Conservation (phyloP, 2,113 vertebrate species). For the Heptranchias perlo region DNA sequence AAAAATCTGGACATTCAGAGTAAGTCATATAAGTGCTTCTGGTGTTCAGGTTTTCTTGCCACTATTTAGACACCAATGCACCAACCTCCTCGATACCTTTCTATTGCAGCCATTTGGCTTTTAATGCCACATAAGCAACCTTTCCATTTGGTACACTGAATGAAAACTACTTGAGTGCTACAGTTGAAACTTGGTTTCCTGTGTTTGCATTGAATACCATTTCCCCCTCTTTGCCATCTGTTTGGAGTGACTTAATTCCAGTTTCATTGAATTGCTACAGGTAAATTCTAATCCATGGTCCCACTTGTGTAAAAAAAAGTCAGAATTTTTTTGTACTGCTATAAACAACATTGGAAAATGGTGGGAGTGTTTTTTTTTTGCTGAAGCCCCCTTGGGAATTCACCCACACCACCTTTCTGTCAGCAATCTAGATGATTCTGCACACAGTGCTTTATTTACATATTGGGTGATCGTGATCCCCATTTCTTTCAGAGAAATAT, state of each 20-base stretch:
- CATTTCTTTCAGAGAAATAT: neutral
- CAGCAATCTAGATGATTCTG: neutral
- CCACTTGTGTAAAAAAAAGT: neutral
- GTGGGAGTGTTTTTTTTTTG: neutral
- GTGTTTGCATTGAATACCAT: neutral
- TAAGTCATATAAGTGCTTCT: no score
- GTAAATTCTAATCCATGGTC: neutral
- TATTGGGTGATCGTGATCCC: neutral
- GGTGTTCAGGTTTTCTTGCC: no score
- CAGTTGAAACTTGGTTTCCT: neutral
- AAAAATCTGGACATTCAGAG: no score
- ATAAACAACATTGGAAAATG: no score
- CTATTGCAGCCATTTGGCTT: neutral
- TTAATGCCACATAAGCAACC: neutral
- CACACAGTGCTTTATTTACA: neutral
- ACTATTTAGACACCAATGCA: no score
- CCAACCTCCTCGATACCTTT: neutral
- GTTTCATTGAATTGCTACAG: neutral
- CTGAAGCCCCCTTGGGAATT: neutral
- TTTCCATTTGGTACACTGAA: neutral
- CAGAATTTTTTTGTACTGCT: no score
- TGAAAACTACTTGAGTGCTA: neutral
- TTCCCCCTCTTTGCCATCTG: no score
- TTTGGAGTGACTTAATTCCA: neutral
- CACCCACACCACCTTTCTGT: neutral